Base-by-base conservation (phyloP, 2,888 invertebrate genomes). In the Priocnemis perturbator region DNA sequence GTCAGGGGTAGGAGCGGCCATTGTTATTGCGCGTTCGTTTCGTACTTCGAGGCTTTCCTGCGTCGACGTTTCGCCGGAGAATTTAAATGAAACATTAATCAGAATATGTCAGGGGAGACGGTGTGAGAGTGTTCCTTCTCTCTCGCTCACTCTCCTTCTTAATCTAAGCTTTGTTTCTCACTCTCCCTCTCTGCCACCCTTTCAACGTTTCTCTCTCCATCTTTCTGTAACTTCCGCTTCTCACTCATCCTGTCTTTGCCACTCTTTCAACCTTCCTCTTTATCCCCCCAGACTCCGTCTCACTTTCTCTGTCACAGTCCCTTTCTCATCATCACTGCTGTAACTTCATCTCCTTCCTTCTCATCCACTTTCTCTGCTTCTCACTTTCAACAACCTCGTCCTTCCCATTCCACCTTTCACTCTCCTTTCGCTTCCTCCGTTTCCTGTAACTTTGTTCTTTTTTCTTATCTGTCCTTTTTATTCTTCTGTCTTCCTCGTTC, bases 41-140 rank as follows among this genome's bases (percentile, higher is more conserved):
- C 52, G 58, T 7, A 14, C 61, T 53, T 45, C 52, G n/a, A 15
- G 59, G 45, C 53, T 64, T 67, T 65, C 48, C 58, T 50, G 50
- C 23, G 17, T 30, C 57, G 52, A 56, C 62, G 44, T 60, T 58
- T 47, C 44, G 63, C 26, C 52, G 52, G 68, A 63, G 72, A 76
- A 68, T 78, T 71, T 71, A 65, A 79, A 79, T 68, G 78, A 76
- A 74, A 76, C 72, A 69, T 76, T 78, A 73, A 78, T 76, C 76
- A 71, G 58, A 48, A 71, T 71, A 62, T 60, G 69, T 64, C 66
- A 50, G 47, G 76, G 69, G 75, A 76, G 69, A 72, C 58, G 53
- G 60, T 62, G 65, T 67, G 73, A 71, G 69, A 30, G n/a, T 17
- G 45, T 26, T 30, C 53, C 20, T 17, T 21, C 21, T 53, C 4